Base-by-base conservation (phyloP, 2,888 invertebrate species). In the Choristoneura rosaceana region DNA sequence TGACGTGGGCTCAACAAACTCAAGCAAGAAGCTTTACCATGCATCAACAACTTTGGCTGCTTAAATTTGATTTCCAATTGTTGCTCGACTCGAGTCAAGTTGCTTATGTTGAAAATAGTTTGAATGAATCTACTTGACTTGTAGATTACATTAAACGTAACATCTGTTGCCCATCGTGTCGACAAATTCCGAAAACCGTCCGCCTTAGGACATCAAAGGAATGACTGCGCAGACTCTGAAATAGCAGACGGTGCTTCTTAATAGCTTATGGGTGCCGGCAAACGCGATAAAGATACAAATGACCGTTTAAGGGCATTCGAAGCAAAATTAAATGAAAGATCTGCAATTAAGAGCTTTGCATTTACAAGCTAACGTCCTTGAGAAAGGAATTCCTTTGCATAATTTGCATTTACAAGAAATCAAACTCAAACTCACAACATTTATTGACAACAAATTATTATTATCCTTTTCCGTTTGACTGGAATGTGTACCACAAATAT, bases 221-320 rank as follows among this genome's bases (percentile, higher is more conserved):
- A 67, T 47, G 71, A 59, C 41, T 69, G 38, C 64, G 69, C 25
- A 55, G 70, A 45, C 52, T 60, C 73, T 64, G 45, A 69, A 70
- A 70, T 69, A 70, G 71, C 61, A 62, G 62, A 69, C 69, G 69
- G 73, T 66, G 69, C 71, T 47, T 69, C 74, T 63, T 74, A 71
- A 74, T 74, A 65, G 73, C 70, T 71, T 74, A 60, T 67, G 71
- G 71, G 70, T 73, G 70, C 74, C 62, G 58, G 65, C 65, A 50
- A 70, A 70, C 74, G 69, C 64, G 75, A 59, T 75, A 67, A 43
- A 75, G 74, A 78, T 77, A 79, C 79, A 77, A 79, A 81, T 81
- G 68, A 75, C 73, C 69, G 75, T 75, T 69, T 64, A 59, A 64
- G 68, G 58, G 59, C 59, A 68, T 50, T 68, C 50, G 63, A 71